These are phyloP conservation scores for Tribolium castaneum DNA, from an alignment of 1,140 invertebrate species.

Conservation along the genomic window DNA sequence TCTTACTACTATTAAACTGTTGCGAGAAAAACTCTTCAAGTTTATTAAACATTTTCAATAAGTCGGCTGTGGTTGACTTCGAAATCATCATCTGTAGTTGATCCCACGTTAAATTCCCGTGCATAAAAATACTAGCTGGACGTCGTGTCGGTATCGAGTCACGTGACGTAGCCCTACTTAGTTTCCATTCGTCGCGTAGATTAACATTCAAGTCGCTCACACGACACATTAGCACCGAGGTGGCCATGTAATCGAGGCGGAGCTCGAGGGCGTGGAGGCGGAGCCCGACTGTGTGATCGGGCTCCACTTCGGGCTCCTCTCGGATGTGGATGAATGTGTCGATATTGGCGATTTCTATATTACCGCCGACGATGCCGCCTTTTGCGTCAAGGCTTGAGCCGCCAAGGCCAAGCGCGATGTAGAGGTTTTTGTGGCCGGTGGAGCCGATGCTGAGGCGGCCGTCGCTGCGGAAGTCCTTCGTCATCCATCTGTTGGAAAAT, in stretches of 20 bases:
- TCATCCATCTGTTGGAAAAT: conserved; percentile 79
- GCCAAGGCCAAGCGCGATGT: conserved; percentile 87
- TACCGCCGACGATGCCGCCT: conserved; percentile 95
- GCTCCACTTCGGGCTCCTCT: conserved; percentile 90
- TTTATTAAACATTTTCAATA: conserved; percentile 96
- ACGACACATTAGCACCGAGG: conserved; percentile 90
- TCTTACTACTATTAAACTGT: conserved; percentile 92
- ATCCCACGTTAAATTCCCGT: conserved; percentile 94
- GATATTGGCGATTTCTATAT: conserved; percentile 90
- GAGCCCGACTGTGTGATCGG: conserved; percentile 88
- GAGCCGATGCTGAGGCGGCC: conserved; percentile 94
- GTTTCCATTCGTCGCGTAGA: conserved; percentile 86
- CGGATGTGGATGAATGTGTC: conserved; percentile 88
- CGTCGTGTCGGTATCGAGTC: conserved; percentile 71
- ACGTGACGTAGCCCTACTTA: conserved; percentile 55
- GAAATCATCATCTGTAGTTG: conserved; percentile 96
- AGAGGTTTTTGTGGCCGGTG: conserved; percentile 93
- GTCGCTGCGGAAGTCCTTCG: conserved; percentile 89
- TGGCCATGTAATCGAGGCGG: conserved; percentile 96
- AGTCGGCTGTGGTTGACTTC: conserved; percentile 94
- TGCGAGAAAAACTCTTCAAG: conserved; percentile 97
- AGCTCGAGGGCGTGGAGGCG: conserved; percentile 88
- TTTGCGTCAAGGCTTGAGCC: conserved; percentile 94
- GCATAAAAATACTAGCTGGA: conserved; percentile 91
- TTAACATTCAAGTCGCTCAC: conserved; percentile 85